These are phyloP conservation scores for Pristionchus mayeri DNA, from an alignment of 2,888 invertebrate genomes.

Conservation along the genomic window DNA sequence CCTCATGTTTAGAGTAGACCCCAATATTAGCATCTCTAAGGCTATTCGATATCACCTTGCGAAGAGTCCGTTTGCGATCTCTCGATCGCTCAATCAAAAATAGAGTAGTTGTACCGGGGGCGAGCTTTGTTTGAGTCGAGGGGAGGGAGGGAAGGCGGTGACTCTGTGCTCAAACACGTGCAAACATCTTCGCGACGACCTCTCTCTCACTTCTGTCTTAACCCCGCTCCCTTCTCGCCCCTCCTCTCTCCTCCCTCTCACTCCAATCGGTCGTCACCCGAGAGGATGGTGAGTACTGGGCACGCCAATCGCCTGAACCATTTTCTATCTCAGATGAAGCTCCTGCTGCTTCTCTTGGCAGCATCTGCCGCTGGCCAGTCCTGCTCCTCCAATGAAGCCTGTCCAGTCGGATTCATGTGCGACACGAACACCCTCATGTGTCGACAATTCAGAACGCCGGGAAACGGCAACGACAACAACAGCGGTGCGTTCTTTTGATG, in stretches of 20 bases:
- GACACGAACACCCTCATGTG: slow-evolving; percentile 47
- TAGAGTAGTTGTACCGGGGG: slow-evolving; percentile 43
- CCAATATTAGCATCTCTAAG: no score
- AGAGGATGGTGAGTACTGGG: slow-evolving; percentile 4
- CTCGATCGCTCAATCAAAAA: slow-evolving; percentile 20
- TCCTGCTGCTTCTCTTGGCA: background rate
- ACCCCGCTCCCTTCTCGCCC: background rate
- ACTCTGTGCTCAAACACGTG: slow-evolving; percentile 42
- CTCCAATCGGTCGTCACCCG: background rate
- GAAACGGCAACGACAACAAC: slow-evolving; percentile 16
- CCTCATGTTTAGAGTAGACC: background rate
- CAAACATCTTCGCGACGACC: slow-evolving; percentile 17
- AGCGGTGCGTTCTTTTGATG: background rate
- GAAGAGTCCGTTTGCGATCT: background rate
- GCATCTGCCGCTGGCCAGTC: background rate
- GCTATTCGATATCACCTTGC: no score
- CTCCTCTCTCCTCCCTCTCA: background rate
- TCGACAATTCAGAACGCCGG: slow-evolving; percentile 42
- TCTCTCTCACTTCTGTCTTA: slow-evolving; percentile 27
- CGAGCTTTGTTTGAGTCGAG: slow-evolving; percentile 42
- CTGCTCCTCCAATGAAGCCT: background rate
- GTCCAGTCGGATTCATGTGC: slow-evolving; percentile 41
- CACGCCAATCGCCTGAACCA: background rate
- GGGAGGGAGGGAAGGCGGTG: slow-evolving; percentile 26
- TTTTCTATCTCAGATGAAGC: background rate